Evolutionary conservation across 2,797 vertebrate species (phyloP).

Genomic region (Telmatherina bonti): DNA sequence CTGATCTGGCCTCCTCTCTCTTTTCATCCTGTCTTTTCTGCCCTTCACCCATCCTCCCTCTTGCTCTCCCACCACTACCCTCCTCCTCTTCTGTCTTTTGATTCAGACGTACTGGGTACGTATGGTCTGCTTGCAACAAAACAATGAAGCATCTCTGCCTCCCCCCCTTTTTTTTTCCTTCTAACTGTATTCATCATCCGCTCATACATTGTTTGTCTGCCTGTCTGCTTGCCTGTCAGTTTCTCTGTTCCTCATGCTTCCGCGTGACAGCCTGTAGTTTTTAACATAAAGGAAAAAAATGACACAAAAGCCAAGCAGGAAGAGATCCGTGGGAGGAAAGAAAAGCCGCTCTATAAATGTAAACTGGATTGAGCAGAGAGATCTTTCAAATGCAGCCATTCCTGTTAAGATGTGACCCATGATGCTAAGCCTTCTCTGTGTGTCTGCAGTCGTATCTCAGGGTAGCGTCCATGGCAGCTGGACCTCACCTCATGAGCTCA

Average conservation of each 20-base stretch:
- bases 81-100: constrained; percentile 74
- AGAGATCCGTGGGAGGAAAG: constrained; percentile 54
- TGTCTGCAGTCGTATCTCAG: constrained; percentile 9
- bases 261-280: constrained; percentile 72
- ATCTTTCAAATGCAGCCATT: constrained; percentile 29
- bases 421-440: constrained; percentile 5
- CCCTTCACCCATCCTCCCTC: constrained; percentile 56
- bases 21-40: constrained; percentile 81
- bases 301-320: constrained; percentile 26
- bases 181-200: constrained; percentile 66
- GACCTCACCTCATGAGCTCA: constrained; percentile 7
- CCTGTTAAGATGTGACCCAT: constrained; percentile 31
- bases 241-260: constrained; percentile 76
- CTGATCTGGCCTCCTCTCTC: constrained; percentile 82
- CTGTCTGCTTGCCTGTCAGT: constrained; percentile 79
- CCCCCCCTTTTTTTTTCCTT: constrained; percentile 38
- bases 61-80: constrained; percentile 1
- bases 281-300: constrained; percentile 49
- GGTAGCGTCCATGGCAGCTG: constrained; percentile 17
- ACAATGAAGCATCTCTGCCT: constrained; percentile 52
- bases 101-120: constrained; percentile 93
- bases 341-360: constrained; percentile 19
- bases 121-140: constrained; percentile 77
- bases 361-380: constrained; percentile 19
- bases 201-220: constrained; percentile 72